Conservation (phyloP, 2,113 vertebrate species). For the Scortum barcoo region DNA sequence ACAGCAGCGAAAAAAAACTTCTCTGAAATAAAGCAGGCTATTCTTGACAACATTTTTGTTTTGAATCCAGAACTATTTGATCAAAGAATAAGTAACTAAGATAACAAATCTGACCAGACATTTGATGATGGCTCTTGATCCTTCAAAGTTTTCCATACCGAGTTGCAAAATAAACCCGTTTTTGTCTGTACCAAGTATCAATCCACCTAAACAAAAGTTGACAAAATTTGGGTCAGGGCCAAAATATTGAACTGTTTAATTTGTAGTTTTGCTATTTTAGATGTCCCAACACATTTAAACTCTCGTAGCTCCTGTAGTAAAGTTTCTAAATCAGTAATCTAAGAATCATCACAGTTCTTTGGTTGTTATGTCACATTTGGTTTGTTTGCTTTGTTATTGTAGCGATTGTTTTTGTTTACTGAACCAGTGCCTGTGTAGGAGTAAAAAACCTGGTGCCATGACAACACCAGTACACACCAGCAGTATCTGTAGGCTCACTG, state of each 20-base stretch:
- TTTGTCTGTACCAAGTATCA: not conserved
- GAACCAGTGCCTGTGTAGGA: conserved; percentile 53
- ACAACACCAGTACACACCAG: conserved; percentile 58
- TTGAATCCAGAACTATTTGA: not conserved
- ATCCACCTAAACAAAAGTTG: too few relatives aligned
- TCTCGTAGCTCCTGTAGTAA: not conserved
- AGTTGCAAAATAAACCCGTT: not conserved
- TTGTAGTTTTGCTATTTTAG: not conserved
- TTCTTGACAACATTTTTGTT: not conserved
- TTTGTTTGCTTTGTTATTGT: conserved; percentile 34
- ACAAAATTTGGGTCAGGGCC: not conserved
- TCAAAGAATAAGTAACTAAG: not conserved
- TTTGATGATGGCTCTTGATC: not conserved
- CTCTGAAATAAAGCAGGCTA: not conserved
- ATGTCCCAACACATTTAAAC: not conserved
- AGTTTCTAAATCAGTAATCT: conserved; percentile 13
- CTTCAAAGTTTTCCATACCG: not conserved
- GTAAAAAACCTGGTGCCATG: conserved; percentile 56
- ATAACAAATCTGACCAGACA: not conserved
- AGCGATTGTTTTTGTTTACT: conserved; percentile 40
- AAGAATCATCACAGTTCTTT: not conserved
- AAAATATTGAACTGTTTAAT: not conserved
- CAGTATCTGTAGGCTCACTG: conserved; percentile 54
- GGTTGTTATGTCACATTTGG: conserved; percentile 31
- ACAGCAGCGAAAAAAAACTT: not conserved